Evolutionary conservation across 2,797 vertebrate species (phyloP).

Genomic region (Darevskia mixta): DNA sequence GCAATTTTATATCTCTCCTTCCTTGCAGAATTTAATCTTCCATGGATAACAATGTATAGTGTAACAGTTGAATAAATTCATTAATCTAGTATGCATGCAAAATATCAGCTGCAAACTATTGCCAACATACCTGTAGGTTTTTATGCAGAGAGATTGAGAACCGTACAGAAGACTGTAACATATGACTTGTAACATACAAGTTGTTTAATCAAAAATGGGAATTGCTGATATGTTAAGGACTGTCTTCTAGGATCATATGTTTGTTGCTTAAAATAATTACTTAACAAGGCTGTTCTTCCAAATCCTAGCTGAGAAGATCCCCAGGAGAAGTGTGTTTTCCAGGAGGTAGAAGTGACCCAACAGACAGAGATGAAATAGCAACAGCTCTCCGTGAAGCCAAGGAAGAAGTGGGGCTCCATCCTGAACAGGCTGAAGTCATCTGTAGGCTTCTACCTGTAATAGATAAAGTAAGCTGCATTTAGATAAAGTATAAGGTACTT

Average conservation of each 20-base stretch:
- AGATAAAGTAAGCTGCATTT: constrained; percentile 78
- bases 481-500: too few species aligned
- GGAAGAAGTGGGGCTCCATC: constrained; percentile 90
- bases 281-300: constrained; percentile 27
- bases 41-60: background rate
- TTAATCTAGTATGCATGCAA: background rate
- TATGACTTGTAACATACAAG: background rate
- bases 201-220: background rate
- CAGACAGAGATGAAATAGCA: constrained; percentile 85
- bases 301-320: constrained; percentile 84
- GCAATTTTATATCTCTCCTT: too few species aligned
- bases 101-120: background rate
- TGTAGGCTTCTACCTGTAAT: constrained; percentile 84
- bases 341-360: constrained; percentile 88
- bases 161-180: background rate
- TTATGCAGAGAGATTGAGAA: too few species aligned
- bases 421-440: constrained; percentile 86
- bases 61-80: background rate
- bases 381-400: constrained; percentile 92
- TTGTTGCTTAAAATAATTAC: background rate
- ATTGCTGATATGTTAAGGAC: background rate
- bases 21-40: too few species aligned
- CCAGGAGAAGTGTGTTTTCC: constrained; percentile 95
- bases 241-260: background rate
- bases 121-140: too few species aligned